Percentiles rank a stretch among this genome's conserved stretches.
Evolutionary conservation across 2,113 vertebrate species (phyloP).

Genomic region (Cottus gobio): DNA sequence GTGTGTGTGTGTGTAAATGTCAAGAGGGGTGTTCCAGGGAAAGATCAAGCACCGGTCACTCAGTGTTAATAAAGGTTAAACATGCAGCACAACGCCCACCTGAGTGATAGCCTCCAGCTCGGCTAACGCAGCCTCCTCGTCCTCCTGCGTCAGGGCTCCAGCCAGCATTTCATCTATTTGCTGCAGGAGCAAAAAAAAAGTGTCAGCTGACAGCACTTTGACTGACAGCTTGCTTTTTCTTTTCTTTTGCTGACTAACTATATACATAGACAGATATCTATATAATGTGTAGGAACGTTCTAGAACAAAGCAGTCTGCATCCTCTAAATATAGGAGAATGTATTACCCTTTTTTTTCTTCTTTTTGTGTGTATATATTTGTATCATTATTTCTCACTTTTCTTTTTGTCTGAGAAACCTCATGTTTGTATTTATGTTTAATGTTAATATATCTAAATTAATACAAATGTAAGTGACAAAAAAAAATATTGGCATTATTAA

Average conservation of each 20-base stretch:
- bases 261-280: not conserved
- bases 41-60: not conserved
- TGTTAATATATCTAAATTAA: too few species aligned
- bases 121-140: conserved; percentile 90
- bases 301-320: not conserved
- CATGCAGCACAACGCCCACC: conserved; percentile 73
- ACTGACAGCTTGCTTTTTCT: not conserved
- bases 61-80: conserved; percentile 26
- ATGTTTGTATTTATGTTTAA: too few species aligned
- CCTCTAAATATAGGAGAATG: too few species aligned
- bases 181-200: conserved; percentile 66
- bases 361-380: too few species aligned
- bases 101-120: conserved; percentile 92
- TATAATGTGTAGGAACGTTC: not conserved
- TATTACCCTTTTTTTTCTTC: too few species aligned
- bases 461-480: too few species aligned
- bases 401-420: too few species aligned
- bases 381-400: too few species aligned
- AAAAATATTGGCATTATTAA: not conserved
- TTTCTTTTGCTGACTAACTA: not conserved
- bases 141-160: conserved; percentile 89
- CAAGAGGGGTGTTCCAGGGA: conserved; percentile 10
- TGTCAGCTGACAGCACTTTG: conserved; percentile 5
- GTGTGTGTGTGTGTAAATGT: not conserved
- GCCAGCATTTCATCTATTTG: conserved; percentile 95